Evolutionary conservation across 2,797 vertebrate species (phyloP).

Genomic region (Coreius guichenoti): DNA sequence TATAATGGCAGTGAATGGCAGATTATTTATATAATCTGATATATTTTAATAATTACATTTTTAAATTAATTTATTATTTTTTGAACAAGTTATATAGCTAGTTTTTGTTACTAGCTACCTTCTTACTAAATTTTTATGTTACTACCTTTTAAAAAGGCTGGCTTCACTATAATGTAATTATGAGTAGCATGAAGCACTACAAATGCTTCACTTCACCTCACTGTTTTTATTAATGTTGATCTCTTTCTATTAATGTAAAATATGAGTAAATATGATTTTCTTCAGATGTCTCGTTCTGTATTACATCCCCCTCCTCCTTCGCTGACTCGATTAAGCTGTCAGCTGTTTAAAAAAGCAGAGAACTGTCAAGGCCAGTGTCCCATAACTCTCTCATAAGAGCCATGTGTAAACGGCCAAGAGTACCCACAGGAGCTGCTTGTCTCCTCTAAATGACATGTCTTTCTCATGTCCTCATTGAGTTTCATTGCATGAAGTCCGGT

Average conservation of each 20-base stretch:
- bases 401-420: neutral
- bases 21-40: neutral
- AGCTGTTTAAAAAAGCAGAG: slow-evolving; percentile 35
- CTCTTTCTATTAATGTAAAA: slow-evolving; percentile 18
- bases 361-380: slow-evolving; percentile 24
- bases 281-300: neutral
- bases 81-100: neutral
- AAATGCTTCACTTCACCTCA: neutral
- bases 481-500: slow-evolving; percentile 35
- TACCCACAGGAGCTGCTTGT: slow-evolving; percentile 18
- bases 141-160: neutral
- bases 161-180: neutral
- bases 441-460: slow-evolving; percentile 22
- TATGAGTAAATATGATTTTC: slow-evolving; percentile 11
- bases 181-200: neutral
- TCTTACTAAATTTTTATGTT: neutral
- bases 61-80: neutral
- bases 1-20: too few species aligned
- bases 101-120: neutral
- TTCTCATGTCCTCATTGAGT: slow-evolving; percentile 42
- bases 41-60: neutral
- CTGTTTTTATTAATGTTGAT: slow-evolving; percentile 1
- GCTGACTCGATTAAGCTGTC: slow-evolving; percentile 41
- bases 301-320: slow-evolving; percentile 44
- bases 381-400: slow-evolving; percentile 30